Evolutionary conservation across 2,797 vertebrate species (phyloP), one percentile per base, ranked within the genome.

Genomic region (Serranus cabrilla): DNA sequence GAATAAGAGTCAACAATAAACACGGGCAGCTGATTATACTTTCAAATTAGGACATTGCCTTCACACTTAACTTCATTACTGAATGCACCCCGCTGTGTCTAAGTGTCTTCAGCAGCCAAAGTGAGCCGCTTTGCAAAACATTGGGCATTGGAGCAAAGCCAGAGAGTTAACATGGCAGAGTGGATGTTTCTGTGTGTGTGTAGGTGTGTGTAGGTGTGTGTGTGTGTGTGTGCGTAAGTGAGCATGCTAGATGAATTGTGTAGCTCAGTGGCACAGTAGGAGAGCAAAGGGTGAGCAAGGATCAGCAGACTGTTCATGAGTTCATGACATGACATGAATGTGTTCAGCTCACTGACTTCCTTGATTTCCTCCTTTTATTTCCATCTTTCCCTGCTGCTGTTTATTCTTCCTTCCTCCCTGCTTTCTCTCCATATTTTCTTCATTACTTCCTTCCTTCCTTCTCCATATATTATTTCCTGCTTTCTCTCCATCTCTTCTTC

Each of bases 41-140:
- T 90, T 90, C 71, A 90, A 84, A 91, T 86, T 14, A 82, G 80
- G 80, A 78, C 84, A 61, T 81, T 73, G 78, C 65, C 72, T 78
- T 87, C 83, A 83, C 82, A 82, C 86, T 89, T 87, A 83, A 85
- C 87, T 91, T 92, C 78, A 90, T 89, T 82, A 86, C 61, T 56
- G 75, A 81, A 86, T 50, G 77, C 83, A 63, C 71, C 85, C 76
- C 21, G 45, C 89, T 88, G 86, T 82, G 85, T 80, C 62, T 77
- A 63, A 80, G 65, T 62, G 72, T 84, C 65, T 80, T 58, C 68
- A 9, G 72, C 70, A 88, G 83, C 61, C 78, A 67, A 74, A 85
- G 43, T 64, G 69, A 83, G 77, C 78, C 82, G 69, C 76, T 78
- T 84, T 72, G 74, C 65, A 86, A 87, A 90, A 73, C 80, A 77